Percentiles rank a stretch among this genome's conserved stretches.
These are phyloP conservation scores for Ormyrus rosae DNA, from an alignment of 2,888 invertebrate species.

Conservation along the genomic window DNA sequence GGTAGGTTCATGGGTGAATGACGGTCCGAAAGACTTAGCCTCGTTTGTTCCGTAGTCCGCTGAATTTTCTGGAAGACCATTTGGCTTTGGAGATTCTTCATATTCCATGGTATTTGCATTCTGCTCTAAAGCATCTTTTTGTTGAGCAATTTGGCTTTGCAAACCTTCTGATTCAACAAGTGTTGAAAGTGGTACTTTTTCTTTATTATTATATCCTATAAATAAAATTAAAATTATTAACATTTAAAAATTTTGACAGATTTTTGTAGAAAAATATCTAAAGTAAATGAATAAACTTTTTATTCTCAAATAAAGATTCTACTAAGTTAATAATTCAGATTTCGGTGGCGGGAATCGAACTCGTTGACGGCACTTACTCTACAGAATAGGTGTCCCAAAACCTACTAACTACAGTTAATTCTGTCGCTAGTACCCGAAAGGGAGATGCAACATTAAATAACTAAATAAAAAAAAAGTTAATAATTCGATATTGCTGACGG, in stretches of 20 bases:
- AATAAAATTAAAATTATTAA: constrained; percentile 13
- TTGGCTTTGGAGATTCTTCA: constrained; percentile 55
- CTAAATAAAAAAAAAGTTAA: no score
- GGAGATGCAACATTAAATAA: no score
- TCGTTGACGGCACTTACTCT: no score
- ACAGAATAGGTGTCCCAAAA: no score
- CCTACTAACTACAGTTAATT: no score
- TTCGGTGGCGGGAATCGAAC: no score
- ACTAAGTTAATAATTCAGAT: no score
- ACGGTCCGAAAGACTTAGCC: constrained; percentile 58
- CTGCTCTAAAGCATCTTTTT: constrained; percentile 61
- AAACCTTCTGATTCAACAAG: constrained; percentile 71
- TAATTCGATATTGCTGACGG: no score
- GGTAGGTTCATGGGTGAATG: constrained; percentile 59
- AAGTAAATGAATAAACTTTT: background rate
- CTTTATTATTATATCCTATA: constrained; percentile 73
- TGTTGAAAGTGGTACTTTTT: constrained; percentile 68
- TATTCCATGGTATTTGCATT: constrained; percentile 46
- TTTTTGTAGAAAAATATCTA: background rate
- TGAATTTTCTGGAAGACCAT: constrained; percentile 60
- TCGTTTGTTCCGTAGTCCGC: constrained; percentile 69
- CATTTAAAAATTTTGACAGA: background rate
- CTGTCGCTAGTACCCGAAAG: no score
- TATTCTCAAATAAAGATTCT: background rate
- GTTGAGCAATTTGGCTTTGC: constrained; percentile 68